Evolutionary conservation across 2,113 vertebrate species (phyloP).

Genomic region (Aphyosemion australe): DNA sequence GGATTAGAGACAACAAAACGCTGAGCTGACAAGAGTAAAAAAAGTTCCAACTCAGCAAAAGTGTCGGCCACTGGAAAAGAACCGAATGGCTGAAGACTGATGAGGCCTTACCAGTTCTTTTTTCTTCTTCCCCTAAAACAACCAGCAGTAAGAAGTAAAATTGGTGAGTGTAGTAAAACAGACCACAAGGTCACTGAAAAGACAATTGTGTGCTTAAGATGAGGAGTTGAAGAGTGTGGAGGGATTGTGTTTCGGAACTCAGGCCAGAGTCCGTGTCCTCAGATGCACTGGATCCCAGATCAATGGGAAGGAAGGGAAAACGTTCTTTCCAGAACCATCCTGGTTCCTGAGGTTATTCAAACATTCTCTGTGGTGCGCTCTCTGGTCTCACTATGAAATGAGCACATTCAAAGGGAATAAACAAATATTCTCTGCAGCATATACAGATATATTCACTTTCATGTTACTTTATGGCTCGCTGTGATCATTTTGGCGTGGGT

Average conservation of each 20-base stretch:
- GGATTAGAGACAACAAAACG: conserved; percentile 26
- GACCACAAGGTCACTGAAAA: conserved; percentile 80
- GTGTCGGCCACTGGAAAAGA: conserved; percentile 49
- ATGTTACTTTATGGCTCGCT: conserved; percentile 26
- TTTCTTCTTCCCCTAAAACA: conserved; percentile 51
- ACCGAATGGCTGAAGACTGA: conserved; percentile 40
- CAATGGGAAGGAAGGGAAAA: conserved; percentile 51
- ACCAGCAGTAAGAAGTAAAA: conserved; percentile 70
- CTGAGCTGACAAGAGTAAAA: conserved; percentile 28
- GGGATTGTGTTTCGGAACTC: conserved; percentile 75
- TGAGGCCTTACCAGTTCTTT: conserved; percentile 58
- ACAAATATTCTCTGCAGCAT: conserved; percentile 19
- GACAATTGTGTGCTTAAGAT: conserved; percentile 78
- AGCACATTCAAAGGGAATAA: conserved; percentile 23
- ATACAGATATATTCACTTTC: conserved; percentile 11
- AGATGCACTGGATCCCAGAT: conserved; percentile 70
- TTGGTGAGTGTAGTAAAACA: conserved; percentile 69
- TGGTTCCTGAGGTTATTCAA: conserved; percentile 57
- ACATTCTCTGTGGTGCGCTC: conserved; percentile 36
- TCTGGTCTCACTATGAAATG: conserved; percentile 29
- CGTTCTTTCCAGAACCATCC: conserved; percentile 57
- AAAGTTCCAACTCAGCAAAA: conserved; percentile 35
- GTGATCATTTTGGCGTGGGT: conserved; percentile 43
- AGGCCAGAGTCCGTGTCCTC: conserved; percentile 76
- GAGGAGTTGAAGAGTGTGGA: conserved; percentile 72